Evolutionary conservation across 2,797 vertebrate genomes (phyloP).

Genomic region (Rhodeus uyekii): DNA sequence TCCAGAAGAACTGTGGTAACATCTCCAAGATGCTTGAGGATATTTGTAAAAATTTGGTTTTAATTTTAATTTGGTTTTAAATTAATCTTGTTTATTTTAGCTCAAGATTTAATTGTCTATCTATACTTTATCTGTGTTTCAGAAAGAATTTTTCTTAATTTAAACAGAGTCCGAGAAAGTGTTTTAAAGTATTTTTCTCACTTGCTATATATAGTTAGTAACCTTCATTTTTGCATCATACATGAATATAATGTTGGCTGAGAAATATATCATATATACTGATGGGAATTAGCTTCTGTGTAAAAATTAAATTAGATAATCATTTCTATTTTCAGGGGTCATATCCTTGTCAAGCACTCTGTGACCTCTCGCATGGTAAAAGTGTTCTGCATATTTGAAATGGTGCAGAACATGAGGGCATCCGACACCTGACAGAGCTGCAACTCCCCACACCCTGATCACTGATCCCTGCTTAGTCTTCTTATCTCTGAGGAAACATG

Average conservation of each 20-base stretch:
- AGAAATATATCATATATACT: not conserved
- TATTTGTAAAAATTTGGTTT: no score
- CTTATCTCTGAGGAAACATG: slow-evolving; percentile 55
- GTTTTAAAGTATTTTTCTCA: not conserved
- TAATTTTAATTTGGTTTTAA: no score
- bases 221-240: not conserved
- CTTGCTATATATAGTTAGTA: not conserved
- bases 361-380: slow-evolving; percentile 45
- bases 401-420: slow-evolving; percentile 70
- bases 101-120: no score
- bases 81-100: no score
- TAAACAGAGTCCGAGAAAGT: no score
- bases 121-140: no score
- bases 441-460: slow-evolving; percentile 45
- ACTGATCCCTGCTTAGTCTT: slow-evolving; percentile 28
- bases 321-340: not conserved
- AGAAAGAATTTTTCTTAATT: no score
- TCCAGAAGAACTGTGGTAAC: no score
- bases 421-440: slow-evolving; percentile 51
- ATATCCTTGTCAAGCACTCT: not conserved
- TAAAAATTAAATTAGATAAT: not conserved
- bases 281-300: not conserved
- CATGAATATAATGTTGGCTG: not conserved
- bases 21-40: no score
- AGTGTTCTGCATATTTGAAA: slow-evolving; percentile 60